phyloP scores from a whole-genome alignment of 2,888 invertebrate genomes.

The Plagiodera versicolora region DNA sequence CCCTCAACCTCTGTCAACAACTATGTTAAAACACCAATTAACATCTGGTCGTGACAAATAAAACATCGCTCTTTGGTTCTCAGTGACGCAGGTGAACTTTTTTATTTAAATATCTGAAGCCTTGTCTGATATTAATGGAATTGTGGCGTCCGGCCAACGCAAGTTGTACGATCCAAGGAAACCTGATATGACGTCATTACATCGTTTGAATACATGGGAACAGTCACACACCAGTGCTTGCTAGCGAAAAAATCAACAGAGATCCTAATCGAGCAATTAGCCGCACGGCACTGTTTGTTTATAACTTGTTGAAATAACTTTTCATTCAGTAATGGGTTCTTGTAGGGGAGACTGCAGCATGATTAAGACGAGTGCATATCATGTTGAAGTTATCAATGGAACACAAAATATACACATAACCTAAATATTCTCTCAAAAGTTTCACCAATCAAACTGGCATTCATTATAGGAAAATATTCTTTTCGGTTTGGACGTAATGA shows the following conservation, averaged over 20 bases:
- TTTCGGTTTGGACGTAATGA: no score
- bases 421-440: no score
- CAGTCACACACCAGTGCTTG: neutral
- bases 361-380: no score
- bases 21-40: no score
- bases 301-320: conserved; percentile 10
- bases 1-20: no score
- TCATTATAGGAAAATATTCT: no score
- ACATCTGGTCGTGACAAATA: no score
- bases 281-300: conserved; percentile 22
- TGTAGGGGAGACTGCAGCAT: neutral
- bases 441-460: no score
- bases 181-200: neutral
- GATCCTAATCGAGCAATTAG: conserved; percentile 8
- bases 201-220: neutral
- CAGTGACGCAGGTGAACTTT: neutral
- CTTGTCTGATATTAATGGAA: neutral
- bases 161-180: neutral
- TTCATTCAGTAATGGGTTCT: conserved; percentile 34
- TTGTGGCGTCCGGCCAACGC: neutral
- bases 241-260: neutral
- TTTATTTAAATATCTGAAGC: neutral
- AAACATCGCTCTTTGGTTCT: neutral
- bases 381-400: no score
- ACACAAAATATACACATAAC: no score